Base-by-base conservation (phyloP, 1,140 invertebrate genomes). In the Doryteuthis pealeii region DNA sequence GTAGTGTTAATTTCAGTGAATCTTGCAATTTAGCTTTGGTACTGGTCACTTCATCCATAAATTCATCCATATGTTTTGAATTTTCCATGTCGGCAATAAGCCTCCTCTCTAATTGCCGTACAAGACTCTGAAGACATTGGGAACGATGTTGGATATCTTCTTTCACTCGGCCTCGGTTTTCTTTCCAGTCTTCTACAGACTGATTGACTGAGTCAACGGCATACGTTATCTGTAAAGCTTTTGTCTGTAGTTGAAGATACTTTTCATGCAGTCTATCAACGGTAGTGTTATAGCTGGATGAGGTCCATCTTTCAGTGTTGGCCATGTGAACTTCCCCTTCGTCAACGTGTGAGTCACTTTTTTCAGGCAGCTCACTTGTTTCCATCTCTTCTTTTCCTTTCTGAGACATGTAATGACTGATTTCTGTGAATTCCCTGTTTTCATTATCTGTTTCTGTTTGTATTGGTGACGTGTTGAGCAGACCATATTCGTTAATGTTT, bases 151-250 rank as follows among this genome's bases (percentile, higher is more conserved):
- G 75, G 10, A 83, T 78, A 12, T 75, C 72, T 10, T 76, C 45
- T 26, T 79, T 75, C 3, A 81, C 35, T 33, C 78, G 74, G 22
- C 75, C 30, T 30, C 74, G 76, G n/a, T 75, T 70, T 71, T 78
- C 67, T 58, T 76, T 74, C 78, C 80, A 81, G 14, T 78, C 70
- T 12, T 70, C 65, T 14, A 74, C 73, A 12, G 68, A 67, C 8
- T 78, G 54, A 32, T 75, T 79, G 5, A 81, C 69, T 28, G 70
- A 54, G 18, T 81, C 80, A 15, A 81, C 73, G 15, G 78, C 68
- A 45, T 79, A 79, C 26, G 79, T 75, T 14, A 79, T 74, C 15
- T 74, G 62, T 4, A 81, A 72, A 28, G 80, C 80, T 43, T 81
- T 77, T 0, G 73, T 76, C 71, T 81, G 80, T 14, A 81, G 74